Conservation (phyloP, 2,113 vertebrate species). For the Pachyramphus minor region DNA sequence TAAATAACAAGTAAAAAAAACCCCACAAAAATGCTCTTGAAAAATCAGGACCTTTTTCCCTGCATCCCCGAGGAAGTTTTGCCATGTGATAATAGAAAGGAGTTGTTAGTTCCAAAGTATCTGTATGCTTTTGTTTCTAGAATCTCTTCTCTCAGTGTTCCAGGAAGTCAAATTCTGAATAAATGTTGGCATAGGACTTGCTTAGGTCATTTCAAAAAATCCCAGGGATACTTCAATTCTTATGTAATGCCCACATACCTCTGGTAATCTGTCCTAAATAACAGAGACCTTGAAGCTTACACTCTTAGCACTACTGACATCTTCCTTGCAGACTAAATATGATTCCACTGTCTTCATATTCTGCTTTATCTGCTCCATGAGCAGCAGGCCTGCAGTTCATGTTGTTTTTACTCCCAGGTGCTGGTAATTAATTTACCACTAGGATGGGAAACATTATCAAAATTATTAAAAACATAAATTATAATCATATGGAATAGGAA, state of each 20-base stretch:
- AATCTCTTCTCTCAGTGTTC: not conserved
- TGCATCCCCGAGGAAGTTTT: not conserved
- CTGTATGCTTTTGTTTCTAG: not conserved
- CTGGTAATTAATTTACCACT: not conserved
- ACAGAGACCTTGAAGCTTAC: not conserved
- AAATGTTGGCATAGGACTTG: not conserved
- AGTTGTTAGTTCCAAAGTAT: not conserved
- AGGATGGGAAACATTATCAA: not conserved
- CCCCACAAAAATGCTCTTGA: not conserved
- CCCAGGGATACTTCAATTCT: not conserved
- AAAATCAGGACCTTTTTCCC: not conserved
- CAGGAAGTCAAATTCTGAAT: not conserved
- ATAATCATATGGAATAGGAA: not conserved
- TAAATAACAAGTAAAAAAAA: not conserved
- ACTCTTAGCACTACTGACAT: not conserved
- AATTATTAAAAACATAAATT: not conserved
- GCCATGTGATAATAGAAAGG: not conserved
- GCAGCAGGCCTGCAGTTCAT: not conserved
- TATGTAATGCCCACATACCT: not conserved
- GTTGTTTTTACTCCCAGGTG: not conserved
- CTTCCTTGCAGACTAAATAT: not conserved
- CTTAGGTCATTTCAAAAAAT: not conserved
- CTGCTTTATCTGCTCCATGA: not conserved
- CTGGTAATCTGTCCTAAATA: not conserved
- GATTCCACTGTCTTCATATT: not conserved